A percentile compares a stretch with the other conserved stretches of the same genome.
Evolutionary conservation across 2,797 vertebrate genomes (phyloP).

Genomic region (Toxotes lorentzi): DNA sequence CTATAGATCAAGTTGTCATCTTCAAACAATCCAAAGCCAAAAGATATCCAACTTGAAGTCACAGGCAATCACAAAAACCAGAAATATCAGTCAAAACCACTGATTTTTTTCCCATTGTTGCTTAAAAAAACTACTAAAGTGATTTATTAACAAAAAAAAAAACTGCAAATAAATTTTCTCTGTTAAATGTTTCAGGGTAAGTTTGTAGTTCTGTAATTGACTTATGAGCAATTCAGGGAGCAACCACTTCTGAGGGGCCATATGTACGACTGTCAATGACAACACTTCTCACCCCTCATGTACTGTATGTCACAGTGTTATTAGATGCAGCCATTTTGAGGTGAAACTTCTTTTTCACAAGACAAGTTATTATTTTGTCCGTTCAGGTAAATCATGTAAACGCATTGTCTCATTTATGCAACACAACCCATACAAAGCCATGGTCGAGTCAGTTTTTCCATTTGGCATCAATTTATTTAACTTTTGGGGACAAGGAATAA

Average conservation of each 20-base stretch:
- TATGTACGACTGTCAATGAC: background rate
- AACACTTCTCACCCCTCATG: background rate
- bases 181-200: background rate
- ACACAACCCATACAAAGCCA: slow-evolving; percentile 10
- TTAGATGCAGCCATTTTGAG: background rate
- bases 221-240: background rate
- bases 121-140: too few species aligned
- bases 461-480: slow-evolving; percentile 85
- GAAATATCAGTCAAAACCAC: too few species aligned
- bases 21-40: too few species aligned
- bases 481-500: slow-evolving; percentile 71
- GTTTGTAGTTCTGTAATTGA: background rate
- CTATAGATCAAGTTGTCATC: background rate
- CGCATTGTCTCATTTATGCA: slow-evolving; percentile 15
- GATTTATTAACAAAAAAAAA: too few species aligned
- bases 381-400: background rate
- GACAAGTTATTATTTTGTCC: background rate
- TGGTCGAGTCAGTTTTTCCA: slow-evolving; percentile 26
- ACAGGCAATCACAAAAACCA: too few species aligned
- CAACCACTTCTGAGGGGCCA: background rate
- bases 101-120: too few species aligned
- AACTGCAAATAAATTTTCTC: too few species aligned
- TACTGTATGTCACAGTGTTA: background rate
- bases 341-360: background rate
- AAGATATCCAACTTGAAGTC: too few species aligned